Conservation (phyloP, 2,888 invertebrate species). For the Muscina levida region DNA sequence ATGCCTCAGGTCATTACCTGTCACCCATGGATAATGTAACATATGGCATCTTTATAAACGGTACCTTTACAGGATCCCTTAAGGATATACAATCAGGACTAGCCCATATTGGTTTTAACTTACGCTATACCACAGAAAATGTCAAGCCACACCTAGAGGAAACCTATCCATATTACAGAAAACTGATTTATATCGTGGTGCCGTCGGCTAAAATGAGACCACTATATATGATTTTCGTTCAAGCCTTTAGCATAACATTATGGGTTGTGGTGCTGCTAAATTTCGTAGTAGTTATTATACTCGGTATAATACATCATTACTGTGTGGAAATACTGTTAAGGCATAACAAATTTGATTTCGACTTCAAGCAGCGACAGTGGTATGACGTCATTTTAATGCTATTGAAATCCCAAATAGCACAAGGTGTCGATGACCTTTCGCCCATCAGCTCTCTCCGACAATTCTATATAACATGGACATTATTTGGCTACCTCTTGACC, state of each 20-base stretch:
- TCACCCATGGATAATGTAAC: too few species aligned
- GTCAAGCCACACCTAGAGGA: constrained; percentile 68
- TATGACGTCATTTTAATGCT: constrained; percentile 71
- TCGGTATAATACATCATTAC: too few species aligned
- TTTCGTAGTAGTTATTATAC: too few species aligned
- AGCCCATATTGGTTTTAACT: constrained; percentile 71
- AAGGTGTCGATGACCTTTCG: constrained; percentile 70
- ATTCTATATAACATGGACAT: constrained; percentile 74
- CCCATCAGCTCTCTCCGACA: constrained; percentile 70
- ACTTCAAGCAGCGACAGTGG: too few species aligned
- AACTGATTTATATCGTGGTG: constrained; percentile 76
- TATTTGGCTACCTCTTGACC: constrained; percentile 74
- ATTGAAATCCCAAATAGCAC: constrained; percentile 72
- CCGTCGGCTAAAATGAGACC: too few species aligned
- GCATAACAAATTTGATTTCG: neutral
- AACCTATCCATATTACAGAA: constrained; percentile 72
- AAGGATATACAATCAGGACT: constrained; percentile 66
- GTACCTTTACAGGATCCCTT: constrained; percentile 71
- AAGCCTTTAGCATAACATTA: too few species aligned
- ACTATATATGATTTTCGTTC: too few species aligned
- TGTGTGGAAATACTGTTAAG: too few species aligned
- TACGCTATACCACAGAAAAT: constrained; percentile 70
- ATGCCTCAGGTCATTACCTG: too few species aligned
- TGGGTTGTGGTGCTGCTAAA: too few species aligned
- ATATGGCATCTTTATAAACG: too few species aligned